Base-by-base conservation (phyloP, 2,888 invertebrate species). In the Heliconius cydno region DNA sequence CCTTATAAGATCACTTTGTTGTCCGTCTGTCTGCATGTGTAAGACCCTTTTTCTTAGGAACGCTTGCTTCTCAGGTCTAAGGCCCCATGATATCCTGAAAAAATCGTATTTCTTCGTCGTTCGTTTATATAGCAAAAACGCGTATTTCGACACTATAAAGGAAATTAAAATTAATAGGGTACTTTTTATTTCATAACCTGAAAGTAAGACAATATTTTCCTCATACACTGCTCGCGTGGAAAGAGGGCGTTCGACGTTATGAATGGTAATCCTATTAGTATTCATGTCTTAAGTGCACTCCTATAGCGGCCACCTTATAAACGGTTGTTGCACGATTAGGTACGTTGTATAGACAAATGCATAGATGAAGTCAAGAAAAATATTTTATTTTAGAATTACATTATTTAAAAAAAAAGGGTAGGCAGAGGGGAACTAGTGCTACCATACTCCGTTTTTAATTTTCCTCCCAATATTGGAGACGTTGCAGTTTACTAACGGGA, bases 241-340 rank as follows among this genome's bases (percentile, higher is more conserved):
- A 65, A 41, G 74, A 65, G 74, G 38, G 41, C 63, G 66, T 74
- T 60, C 28, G 19, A 38, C 68, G 22, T 46, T 68, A n/a, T 79
- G 66, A 72, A 72, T 72, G 41, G 67, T 60, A 46, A 80, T 80
- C 79, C 66, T 73, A 80, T 80, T 80, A 75, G 74, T 78, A 80
- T 78, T 57, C 77, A 77, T 34, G 73, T 77, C 78, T 78, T 66
- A 67, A 73, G 73, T 63, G 63, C 57, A 71, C 72, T 19, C 57
- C 66, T 73, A 60, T n/a, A 66, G 19, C 46, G 65, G n/a, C 34
- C 57, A 73, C 34, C 57, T 34, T 38, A 46, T 52, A 67, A 70
- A 34, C 66, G 52, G 66, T 30, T 46, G 28, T 66, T 78, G 72
- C 71, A 46, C 78, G 13, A 71, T 72, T 78, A 34, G 34, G 7